Percentiles rank a stretch among this genome's conserved stretches.
phyloP scores from a whole-genome alignment of 2,797 vertebrate species.

The Enteromius fasciolatus region DNA sequence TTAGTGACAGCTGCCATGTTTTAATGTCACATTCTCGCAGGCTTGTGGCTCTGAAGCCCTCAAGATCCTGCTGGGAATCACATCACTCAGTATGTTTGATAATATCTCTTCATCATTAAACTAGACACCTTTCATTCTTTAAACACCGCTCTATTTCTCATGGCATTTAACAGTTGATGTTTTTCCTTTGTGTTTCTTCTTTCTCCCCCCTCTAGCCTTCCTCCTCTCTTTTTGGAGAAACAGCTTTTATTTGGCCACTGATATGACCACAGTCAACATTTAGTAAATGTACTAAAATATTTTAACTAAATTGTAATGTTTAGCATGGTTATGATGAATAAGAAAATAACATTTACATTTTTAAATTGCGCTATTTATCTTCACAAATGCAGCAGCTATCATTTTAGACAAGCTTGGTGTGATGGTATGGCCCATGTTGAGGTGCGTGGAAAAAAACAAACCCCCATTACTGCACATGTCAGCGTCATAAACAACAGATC shows the following conservation, averaged over 20 bases:
- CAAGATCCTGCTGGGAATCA: constrained; percentile 70
- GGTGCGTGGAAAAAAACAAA: constrained; percentile 65
- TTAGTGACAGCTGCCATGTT: constrained; percentile 83
- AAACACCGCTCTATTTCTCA: constrained; percentile 34
- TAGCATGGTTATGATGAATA: not conserved
- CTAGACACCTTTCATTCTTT: constrained; percentile 45
- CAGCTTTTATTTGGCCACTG: not conserved
- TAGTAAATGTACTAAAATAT: not conserved
- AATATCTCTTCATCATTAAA: constrained; percentile 64
- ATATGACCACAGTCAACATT: not conserved
- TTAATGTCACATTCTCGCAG: constrained; percentile 69
- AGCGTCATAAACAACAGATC: constrained; percentile 83
- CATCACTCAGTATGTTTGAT: constrained; percentile 72
- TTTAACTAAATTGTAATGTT: not conserved
- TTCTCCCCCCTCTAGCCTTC: not conserved
- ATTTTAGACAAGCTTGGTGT: constrained; percentile 16
- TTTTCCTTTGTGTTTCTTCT: not conserved
- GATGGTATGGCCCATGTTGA: constrained; percentile 36
- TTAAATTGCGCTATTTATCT: not conserved
- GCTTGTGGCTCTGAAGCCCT: constrained; percentile 71
- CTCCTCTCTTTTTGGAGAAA: not conserved
- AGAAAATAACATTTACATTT: not conserved
- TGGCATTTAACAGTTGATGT: constrained; percentile 2
- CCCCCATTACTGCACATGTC: constrained; percentile 82
- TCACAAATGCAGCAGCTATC: constrained; percentile 7